A percentile compares a stretch with the other conserved stretches of the same genome.
phyloP scores from a whole-genome alignment of 1,140 invertebrate species.

The Drosophila auraria region DNA sequence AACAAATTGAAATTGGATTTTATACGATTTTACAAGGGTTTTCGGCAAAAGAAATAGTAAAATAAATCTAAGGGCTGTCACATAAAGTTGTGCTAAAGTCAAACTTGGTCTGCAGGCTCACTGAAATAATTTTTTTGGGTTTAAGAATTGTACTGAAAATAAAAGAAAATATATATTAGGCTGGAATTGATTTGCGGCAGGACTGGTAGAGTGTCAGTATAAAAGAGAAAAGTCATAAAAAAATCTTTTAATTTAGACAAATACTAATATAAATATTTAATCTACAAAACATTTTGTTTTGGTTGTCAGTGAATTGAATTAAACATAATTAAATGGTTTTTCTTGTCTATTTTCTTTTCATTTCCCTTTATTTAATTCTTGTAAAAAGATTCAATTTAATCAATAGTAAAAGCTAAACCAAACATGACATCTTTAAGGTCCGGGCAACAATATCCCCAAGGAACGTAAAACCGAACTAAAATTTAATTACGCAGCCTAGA shows the following conservation, averaged over 20 bases:
- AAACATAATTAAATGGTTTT: neutral
- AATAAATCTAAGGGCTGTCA: neutral
- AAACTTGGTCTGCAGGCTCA: neutral
- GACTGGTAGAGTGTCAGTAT: too few relatives aligned
- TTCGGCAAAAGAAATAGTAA: neutral
- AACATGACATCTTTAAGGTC: neutral
- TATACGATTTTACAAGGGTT: neutral
- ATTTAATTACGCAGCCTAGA: conserved; percentile 34
- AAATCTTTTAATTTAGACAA: too few relatives aligned
- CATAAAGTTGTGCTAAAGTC: neutral
- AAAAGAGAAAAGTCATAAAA: too few relatives aligned
- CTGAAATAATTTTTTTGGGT: neutral
- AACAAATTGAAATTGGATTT: neutral
- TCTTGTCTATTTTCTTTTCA: neutral
- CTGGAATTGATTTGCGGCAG: too few relatives aligned
- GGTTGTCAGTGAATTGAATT: neutral
- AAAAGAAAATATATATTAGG: too few relatives aligned
- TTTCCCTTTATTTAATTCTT: neutral
- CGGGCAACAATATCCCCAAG: neutral
- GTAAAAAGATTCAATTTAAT: conserved; percentile 4
- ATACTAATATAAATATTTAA: too few relatives aligned
- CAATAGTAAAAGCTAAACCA: neutral
- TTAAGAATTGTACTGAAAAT: neutral
- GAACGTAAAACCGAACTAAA: conserved; percentile 17
- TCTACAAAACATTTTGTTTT: neutral